A percentile compares a stretch with the other conserved stretches of the same genome.
Evolutionary conservation across 2,113 vertebrate species (phyloP).

Genomic region (Micromys minutus): DNA sequence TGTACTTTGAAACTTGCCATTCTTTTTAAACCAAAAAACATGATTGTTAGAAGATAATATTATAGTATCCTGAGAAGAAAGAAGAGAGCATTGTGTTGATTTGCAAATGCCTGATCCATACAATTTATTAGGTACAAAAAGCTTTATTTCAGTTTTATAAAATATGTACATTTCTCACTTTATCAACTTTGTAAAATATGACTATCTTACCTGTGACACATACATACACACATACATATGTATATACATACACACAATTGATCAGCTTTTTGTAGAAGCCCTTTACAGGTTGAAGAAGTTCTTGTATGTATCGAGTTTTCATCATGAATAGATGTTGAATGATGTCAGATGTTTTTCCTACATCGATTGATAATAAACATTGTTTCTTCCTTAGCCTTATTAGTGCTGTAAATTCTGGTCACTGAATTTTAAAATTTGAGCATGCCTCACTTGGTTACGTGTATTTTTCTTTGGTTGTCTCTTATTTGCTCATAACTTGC

Average conservation of each 20-base stretch:
- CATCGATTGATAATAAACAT: not conserved
- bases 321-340: not conserved
- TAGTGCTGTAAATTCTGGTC: not conserved
- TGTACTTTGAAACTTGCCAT: not conserved
- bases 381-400: not conserved
- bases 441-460: not conserved
- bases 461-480: not conserved
- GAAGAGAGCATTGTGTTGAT: not conserved
- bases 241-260: not conserved
- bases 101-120: not conserved
- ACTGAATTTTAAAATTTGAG: slow-evolving; percentile 8
- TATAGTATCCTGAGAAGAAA: not conserved
- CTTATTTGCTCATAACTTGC: slow-evolving; percentile 30
- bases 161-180: not conserved
- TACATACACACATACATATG: not conserved
- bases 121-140: slow-evolving; percentile 16
- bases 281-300: not conserved
- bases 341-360: not conserved
- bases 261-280: not conserved
- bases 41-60: not conserved
- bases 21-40: not conserved
- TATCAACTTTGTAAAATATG: not conserved
- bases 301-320: not conserved
- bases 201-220: not conserved
- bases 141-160: slow-evolving; percentile 16